Base-by-base conservation (phyloP, 2,888 invertebrate species). In the Deilephila porcellus region DNA sequence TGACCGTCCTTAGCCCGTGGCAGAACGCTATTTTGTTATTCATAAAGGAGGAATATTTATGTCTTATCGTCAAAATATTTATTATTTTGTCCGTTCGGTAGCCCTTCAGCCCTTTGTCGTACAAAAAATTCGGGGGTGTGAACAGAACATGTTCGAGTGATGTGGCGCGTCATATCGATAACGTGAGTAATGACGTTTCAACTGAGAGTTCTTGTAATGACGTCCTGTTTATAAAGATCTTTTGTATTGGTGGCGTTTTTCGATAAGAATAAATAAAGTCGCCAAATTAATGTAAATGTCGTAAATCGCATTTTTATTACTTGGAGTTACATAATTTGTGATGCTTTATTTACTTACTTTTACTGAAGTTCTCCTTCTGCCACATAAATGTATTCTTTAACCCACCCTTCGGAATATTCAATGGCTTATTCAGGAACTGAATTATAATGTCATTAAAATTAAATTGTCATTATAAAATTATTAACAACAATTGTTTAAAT, bases 11-110 rank as follows among this genome's bases (percentile, higher is more conserved):
- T 86, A 84, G 86, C 86, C 83, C 82, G 91, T 89, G 90, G 91
- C 90, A 89, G 84, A 80, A 83, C 78, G 84, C 85, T 86, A 86
- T 89, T 94, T 93, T 92, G 93, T 93, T 92, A 94, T 94, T 94
- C 94, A 94, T 94, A 94, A 93, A 93, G 88, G 90, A 86, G 86
- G 86, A 88, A 93, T 94, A 94, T 94, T 94, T 94, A 94, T 93
- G 93, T 88, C 88, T 91, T 93, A 94, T 94, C 92, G 93, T 94
- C 94, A 93, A 94, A 94, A 94, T 94, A 94, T 94, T 94, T 94
- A 94, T 94, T 94, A 93, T 92, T 93, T 91, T 90, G 91, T 93
- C 93, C 88, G 88, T 81, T 80, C 90, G 85, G 90, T 88, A 89
- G 91, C 91, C 90, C 89, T 88, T 86, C 86, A 90, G 91, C 90